phyloP scores from a whole-genome alignment of 2,888 invertebrate genomes.

The Hydropsyche betteni region DNA sequence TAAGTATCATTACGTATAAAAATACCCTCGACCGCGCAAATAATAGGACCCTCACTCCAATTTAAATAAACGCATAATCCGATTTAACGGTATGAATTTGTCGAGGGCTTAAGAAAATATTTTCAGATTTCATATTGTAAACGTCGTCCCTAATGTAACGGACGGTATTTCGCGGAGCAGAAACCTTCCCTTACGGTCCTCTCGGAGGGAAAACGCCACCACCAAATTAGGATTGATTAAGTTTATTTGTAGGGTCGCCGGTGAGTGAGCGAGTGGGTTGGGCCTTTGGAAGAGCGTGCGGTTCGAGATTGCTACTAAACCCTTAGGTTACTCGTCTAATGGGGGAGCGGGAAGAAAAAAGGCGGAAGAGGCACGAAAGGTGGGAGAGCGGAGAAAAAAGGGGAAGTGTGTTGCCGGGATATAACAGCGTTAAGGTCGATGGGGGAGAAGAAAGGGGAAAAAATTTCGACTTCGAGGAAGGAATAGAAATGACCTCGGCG shows the following conservation, averaged over 20 bases:
- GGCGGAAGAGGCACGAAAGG: neutral
- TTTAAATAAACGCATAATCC: conserved; percentile 33
- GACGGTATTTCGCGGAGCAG: conserved; percentile 26
- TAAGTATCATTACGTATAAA: neutral
- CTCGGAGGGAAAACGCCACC: conserved; percentile 26
- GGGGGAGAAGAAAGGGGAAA: neutral
- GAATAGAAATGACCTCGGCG: conserved; percentile 49
- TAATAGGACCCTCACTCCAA: neutral
- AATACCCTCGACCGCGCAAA: conserved; percentile 9
- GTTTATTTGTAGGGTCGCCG: conserved; percentile 48
- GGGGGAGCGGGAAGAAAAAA: conserved; percentile 33
- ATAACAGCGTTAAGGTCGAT: conserved; percentile 19
- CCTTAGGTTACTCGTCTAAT: conserved; percentile 38
- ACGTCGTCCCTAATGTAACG: conserved; percentile 35
- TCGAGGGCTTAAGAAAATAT: conserved; percentile 32
- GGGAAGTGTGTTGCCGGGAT: conserved; percentile 28
- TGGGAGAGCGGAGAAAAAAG: conserved; percentile 30
- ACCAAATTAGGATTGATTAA: conserved; percentile 51
- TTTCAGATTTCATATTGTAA: conserved; percentile 35
- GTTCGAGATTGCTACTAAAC: conserved; percentile 48
- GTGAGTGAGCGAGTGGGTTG: conserved; percentile 44
- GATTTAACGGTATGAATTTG: conserved; percentile 27
- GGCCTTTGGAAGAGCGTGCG: conserved; percentile 44
- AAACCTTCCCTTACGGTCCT: neutral
- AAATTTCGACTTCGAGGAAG: conserved; percentile 24